Percentiles rank a stretch among this genome's conserved stretches.
Evolutionary conservation across 1,140 invertebrate genomes (phyloP).

Genomic region (Pinna nobilis): DNA sequence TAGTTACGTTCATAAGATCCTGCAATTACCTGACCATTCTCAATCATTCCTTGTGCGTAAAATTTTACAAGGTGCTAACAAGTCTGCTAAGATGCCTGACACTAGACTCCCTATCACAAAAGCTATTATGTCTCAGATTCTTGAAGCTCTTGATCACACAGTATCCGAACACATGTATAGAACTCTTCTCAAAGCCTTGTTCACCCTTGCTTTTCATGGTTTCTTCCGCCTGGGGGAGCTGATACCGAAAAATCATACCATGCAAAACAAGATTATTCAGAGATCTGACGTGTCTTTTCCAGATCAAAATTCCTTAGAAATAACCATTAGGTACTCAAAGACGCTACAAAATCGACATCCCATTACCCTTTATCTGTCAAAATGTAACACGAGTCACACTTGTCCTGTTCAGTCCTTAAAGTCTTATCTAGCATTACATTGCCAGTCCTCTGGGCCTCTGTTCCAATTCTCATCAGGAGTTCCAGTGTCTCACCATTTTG

Average conservation of each 20-base stretch:
- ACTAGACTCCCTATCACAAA: constrained; percentile 22
- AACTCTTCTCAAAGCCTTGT: not conserved
- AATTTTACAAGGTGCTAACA: constrained; percentile 14
- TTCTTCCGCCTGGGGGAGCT: constrained; percentile 25
- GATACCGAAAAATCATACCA: not conserved
- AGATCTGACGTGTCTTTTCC: not conserved
- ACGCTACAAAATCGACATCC: constrained; percentile 2
- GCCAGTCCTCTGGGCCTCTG: constrained; percentile 12
- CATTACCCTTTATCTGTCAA: not conserved
- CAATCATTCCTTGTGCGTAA: constrained; percentile 22
- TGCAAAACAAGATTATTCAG: not conserved
- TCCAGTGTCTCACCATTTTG: constrained; percentile 3
- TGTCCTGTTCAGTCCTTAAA: constrained; percentile 11
- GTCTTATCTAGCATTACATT: not conserved
- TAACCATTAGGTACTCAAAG: not conserved
- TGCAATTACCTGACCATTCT: not conserved
- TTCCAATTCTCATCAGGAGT: constrained; percentile 8
- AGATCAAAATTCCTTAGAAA: not conserved
- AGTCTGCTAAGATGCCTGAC: constrained; percentile 6
- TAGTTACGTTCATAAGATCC: constrained; percentile 37
- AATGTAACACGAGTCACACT: not conserved
- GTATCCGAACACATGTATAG: not conserved
- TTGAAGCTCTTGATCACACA: not conserved
- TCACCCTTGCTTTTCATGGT: constrained; percentile 22
- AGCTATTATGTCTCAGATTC: not conserved